Percentiles rank a stretch among this genome's conserved stretches.
Conservation (phyloP, 2,113 vertebrate genomes). For the Zeus faber region DNA sequence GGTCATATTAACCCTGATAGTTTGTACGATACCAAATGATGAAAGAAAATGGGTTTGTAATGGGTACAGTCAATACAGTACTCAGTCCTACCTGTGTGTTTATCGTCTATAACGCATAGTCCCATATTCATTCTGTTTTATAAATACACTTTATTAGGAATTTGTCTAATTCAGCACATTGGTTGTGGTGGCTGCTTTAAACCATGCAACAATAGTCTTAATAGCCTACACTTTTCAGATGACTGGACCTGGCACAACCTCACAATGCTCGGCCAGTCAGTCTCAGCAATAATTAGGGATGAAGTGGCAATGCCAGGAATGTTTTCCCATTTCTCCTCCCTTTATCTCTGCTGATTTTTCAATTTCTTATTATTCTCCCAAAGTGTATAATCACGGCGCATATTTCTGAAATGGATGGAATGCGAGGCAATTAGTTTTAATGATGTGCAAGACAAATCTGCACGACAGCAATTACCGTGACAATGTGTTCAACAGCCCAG, state of each 20-base stretch:
- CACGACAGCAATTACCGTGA: slow-evolving; percentile 76
- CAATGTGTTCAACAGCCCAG: slow-evolving; percentile 65
- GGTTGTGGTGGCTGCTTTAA: slow-evolving; percentile 19
- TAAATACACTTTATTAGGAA: slow-evolving; percentile 28
- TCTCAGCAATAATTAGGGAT: slow-evolving; percentile 65
- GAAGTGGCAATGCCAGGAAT: slow-evolving; percentile 68
- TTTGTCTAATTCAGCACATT: slow-evolving; percentile 36
- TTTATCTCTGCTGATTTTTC: slow-evolving; percentile 63
- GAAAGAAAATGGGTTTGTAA: too few relatives aligned
- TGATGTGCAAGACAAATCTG: slow-evolving; percentile 76
- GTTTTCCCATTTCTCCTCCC: slow-evolving; percentile 61
- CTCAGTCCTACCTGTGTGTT: too few relatives aligned
- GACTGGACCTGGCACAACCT: slow-evolving; percentile 52
- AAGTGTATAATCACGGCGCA: slow-evolving; percentile 68
- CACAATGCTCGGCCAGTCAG: slow-evolving; percentile 44
- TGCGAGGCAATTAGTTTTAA: slow-evolving; percentile 81
- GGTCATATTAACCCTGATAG: too few relatives aligned
- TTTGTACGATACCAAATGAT: too few relatives aligned
- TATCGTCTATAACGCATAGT: too few relatives aligned
- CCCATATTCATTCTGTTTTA: slow-evolving; percentile 15
- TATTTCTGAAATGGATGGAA: slow-evolving; percentile 75
- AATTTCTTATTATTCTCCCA: slow-evolving; percentile 66
- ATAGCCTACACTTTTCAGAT: slow-evolving; percentile 52
- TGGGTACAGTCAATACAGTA: too few relatives aligned
- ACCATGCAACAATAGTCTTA: slow-evolving; percentile 38